Base-by-base conservation (phyloP, 1,140 invertebrate species). In the Panagrolaimus sp. region DNA sequence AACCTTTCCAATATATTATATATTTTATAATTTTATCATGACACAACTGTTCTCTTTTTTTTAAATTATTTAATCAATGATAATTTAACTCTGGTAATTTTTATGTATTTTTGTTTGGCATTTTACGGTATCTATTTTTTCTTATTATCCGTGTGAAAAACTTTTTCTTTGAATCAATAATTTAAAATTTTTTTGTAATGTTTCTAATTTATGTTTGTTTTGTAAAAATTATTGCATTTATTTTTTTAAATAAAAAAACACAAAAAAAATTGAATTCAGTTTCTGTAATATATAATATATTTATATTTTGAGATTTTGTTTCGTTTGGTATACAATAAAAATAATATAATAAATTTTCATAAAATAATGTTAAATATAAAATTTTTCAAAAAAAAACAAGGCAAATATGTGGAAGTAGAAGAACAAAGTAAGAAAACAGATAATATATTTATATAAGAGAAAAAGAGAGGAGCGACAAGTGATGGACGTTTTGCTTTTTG, bases 61-160 rank as follows among this genome's bases (percentile, higher is more conserved):
- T 9, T 10, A n/a, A 46, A 10, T 46, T n/a, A 10, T 10, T 10
- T 10, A 46, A 9, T 46, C n/a, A 10, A n/a, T 46, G 45, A 46
- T 46, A 10, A 9, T 24, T 48, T 48, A n/a, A 48, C 21, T 58
- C 28, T 58, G 52, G 12, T 26, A 58, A 26, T 58, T 55, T 58
- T 58, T 17, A n/a, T 21, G 17, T 5, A 21, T 12, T 58, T 28
- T 58, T 58, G 2, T 10, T 24, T 58, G 52, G 5, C 52, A 26
- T 58, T 58, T 58, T 58, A 48, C 47, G 21, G 21, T n/a, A 15
- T n/a, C 47, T 24, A 9, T 46, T n/a, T 24, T n/a, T n/a, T n/a
- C 47, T 5, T 3, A 4, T 2, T 48, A n/a, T 24, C 47, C 21
- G 21, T 48, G 15, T 48, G 15, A 48, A 48, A 48, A 4, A 4